Conservation (phyloP, 53 echinoderm and acorn worm genomes). For the Paelopatides confundens region DNA sequence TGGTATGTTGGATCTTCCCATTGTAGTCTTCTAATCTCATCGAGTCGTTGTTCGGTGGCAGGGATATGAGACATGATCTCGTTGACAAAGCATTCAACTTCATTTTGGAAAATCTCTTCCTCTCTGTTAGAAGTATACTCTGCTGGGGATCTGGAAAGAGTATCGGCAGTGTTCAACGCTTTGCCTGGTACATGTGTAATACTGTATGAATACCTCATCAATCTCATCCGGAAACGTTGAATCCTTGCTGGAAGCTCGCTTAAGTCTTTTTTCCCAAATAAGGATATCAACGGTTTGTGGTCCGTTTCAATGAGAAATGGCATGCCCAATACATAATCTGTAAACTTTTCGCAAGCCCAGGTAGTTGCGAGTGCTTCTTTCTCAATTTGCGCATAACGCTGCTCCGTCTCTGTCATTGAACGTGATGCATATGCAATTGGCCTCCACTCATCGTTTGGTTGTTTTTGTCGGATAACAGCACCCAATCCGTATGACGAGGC, state of each 20-base stretch:
- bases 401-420: slow-evolving; percentile 29
- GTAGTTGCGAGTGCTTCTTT: slow-evolving; percentile 63
- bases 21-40: slow-evolving; percentile 42
- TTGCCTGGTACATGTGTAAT: slow-evolving; percentile 65
- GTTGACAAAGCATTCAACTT: slow-evolving; percentile 42
- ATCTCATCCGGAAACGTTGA: slow-evolving; percentile 67
- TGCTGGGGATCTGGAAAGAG: slow-evolving; percentile 64
- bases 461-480: slow-evolving; percentile 46
- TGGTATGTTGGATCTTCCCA: slow-evolving; percentile 53
- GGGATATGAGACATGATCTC: slow-evolving; percentile 42
- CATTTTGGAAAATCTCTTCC: background rate
- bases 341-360: slow-evolving; percentile 63
- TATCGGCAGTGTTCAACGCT: slow-evolving; percentile 49
- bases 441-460: slow-evolving; percentile 23
- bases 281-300: slow-evolving; percentile 58
- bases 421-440: slow-evolving; percentile 65
- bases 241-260: slow-evolving; percentile 46
- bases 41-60: slow-evolving; percentile 51
- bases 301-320: slow-evolving; percentile 68
- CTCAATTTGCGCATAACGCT: slow-evolving; percentile 71
- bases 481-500: slow-evolving; percentile 59
- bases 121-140: background rate
- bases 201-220: slow-evolving; percentile 44
- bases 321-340: slow-evolving; percentile 57
- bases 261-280: slow-evolving; percentile 50